These are phyloP conservation scores for Lasiommata megera DNA, from an alignment of 2,888 invertebrate species.

Conservation along the genomic window DNA sequence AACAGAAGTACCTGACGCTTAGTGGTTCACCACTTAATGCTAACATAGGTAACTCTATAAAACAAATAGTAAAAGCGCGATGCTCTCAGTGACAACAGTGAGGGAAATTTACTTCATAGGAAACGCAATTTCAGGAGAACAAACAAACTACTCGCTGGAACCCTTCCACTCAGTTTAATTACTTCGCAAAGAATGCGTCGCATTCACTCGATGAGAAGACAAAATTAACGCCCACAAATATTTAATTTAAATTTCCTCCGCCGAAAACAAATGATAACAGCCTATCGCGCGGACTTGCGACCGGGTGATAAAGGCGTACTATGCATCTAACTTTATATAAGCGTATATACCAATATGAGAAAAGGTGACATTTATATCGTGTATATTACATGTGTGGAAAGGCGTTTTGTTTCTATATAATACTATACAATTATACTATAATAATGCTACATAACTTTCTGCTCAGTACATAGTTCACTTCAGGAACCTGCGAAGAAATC, in stretches of 20 bases:
- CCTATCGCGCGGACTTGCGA: slow-evolving; percentile 55
- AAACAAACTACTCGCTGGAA: slow-evolving; percentile 78
- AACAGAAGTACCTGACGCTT: slow-evolving; percentile 9
- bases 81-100: slow-evolving; percentile 54
- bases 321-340: no score
- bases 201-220: slow-evolving; percentile 79
- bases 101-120: slow-evolving; percentile 73
- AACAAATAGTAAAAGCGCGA: slow-evolving; percentile 46
- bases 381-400: no score
- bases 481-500: no score
- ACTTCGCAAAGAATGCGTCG: slow-evolving; percentile 82
- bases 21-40: slow-evolving; percentile 32
- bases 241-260: slow-evolving; percentile 79
- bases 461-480: no score
- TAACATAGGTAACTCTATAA: slow-evolving; percentile 33
- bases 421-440: no score
- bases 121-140: slow-evolving; percentile 78
- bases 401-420: no score
- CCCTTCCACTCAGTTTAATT: slow-evolving; percentile 81
- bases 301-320: slow-evolving; percentile 37
- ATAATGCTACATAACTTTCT: no score
- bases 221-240: slow-evolving; percentile 81
- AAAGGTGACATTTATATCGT: no score
- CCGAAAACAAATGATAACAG: slow-evolving; percentile 78
- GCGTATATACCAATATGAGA: no score